These are phyloP conservation scores for Phenganax subtilis DNA, from an alignment of 92 coral and sea anemone genomes.

Conservation along the genomic window DNA sequence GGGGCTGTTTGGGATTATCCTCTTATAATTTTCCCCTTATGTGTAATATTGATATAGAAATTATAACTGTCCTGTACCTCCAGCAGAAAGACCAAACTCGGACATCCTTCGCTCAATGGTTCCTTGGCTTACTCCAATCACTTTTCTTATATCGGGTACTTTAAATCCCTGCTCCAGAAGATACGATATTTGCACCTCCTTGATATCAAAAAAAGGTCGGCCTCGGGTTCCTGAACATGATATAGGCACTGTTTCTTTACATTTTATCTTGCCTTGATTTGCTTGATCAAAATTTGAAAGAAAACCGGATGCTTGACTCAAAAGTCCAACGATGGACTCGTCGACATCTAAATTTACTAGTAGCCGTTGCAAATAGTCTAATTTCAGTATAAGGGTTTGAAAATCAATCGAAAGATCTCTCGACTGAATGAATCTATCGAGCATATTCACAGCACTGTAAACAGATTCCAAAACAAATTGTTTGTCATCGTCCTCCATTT, in stretches of 20 bases:
- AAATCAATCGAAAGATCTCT: conserved; percentile 13
- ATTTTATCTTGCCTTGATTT: background rate
- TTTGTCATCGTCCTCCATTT: conserved; percentile 13
- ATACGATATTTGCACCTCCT: conserved; percentile 4
- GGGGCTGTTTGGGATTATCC: background rate
- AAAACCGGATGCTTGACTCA: conserved; percentile 18
- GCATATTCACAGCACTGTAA: background rate
- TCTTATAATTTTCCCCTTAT: background rate
- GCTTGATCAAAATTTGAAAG: conserved; percentile 14
- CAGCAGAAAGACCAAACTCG: background rate
- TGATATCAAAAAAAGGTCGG: conserved; percentile 12
- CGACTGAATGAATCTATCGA: conserved; percentile 9
- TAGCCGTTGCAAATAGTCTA: conserved; percentile 23
- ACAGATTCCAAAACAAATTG: background rate
- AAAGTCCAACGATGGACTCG: conserved; percentile 13
- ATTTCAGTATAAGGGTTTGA: conserved; percentile 13
- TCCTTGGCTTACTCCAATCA: conserved; percentile 7
- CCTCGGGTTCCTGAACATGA: background rate
- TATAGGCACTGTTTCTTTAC: background rate
- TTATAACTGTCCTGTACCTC: conserved; percentile 5
- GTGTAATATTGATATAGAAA: background rate
- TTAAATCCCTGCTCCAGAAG: conserved; percentile 14
- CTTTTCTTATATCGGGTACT: background rate
- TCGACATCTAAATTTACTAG: conserved; percentile 25
- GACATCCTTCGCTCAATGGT: conserved; percentile 14